Evolutionary conservation across 2,888 invertebrate genomes (phyloP).

Genomic region (Tachystola acroxantha): DNA sequence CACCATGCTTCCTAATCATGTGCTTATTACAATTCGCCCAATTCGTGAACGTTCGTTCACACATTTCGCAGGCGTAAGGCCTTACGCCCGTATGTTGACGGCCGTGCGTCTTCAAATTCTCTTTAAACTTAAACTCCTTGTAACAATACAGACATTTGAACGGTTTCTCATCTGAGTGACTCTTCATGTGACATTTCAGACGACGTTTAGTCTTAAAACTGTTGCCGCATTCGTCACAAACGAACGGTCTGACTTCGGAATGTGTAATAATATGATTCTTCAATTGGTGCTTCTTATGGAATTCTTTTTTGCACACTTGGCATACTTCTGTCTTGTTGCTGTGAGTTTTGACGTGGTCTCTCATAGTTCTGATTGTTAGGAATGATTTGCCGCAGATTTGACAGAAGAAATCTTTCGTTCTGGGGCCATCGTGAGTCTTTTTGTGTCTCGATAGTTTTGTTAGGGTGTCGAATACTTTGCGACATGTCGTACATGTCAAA

Average conservation of each 20-base stretch:
- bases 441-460: conserved; percentile 10
- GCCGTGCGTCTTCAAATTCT: conserved; percentile 80
- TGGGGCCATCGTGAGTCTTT: conserved; percentile 26
- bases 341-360: conserved; percentile 15
- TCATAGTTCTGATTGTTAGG: conserved; percentile 13
- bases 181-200: conserved; percentile 80
- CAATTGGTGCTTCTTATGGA: conserved; percentile 22
- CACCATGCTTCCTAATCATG: conserved; percentile 82
- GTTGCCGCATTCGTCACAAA: conserved; percentile 30
- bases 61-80: conserved; percentile 82
- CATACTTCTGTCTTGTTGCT: conserved; percentile 20
- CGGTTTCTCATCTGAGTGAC: conserved; percentile 81
- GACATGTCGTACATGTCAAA: conserved; percentile 53
- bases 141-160: conserved; percentile 80
- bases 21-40: conserved; percentile 87
- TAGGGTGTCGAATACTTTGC: conserved; percentile 18
- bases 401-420: conserved; percentile 16
- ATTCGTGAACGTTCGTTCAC: conserved; percentile 81
- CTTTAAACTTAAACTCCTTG: conserved; percentile 82
- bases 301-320: conserved; percentile 34
- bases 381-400: conserved; percentile 19
- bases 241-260: conserved; percentile 20
- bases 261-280: conserved; percentile 27
- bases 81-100: conserved; percentile 80
- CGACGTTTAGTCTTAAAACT: conserved; percentile 25